Percentiles rank a stretch among this genome's conserved stretches.
phyloP scores from a whole-genome alignment of 2,888 invertebrate species.

The Andrena camellia region DNA sequence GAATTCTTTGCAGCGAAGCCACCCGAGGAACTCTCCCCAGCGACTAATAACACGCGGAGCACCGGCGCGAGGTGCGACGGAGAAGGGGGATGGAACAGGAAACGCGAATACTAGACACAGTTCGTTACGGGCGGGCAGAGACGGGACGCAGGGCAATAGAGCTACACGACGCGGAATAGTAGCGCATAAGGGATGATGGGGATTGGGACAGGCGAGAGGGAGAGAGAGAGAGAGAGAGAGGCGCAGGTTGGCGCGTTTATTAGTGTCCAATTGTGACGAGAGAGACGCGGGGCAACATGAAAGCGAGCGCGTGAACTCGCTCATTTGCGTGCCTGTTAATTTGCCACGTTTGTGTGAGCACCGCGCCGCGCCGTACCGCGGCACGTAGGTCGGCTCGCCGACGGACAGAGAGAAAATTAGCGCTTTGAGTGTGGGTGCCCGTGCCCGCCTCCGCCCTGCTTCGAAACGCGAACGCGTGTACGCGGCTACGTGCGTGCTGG shows the following conservation, averaged over 20 bases:
- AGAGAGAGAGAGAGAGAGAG: slow-evolving; percentile 20
- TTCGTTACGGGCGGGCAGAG: slow-evolving; percentile 8
- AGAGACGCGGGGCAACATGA: slow-evolving; percentile 74
- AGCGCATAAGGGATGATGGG: slow-evolving; percentile 33
- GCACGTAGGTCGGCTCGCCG: slow-evolving; percentile 61
- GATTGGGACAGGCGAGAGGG: slow-evolving; percentile 3
- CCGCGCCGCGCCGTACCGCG: slow-evolving; percentile 52
- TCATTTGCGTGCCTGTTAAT: slow-evolving; percentile 84
- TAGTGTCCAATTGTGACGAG: slow-evolving; percentile 83
- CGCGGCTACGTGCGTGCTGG: slow-evolving; percentile 57
- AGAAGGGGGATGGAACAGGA: background rate
- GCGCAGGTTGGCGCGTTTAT: slow-evolving; percentile 77
- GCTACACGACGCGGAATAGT: slow-evolving; percentile 6
- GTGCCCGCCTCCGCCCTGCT: slow-evolving; percentile 28
- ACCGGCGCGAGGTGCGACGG: background rate
- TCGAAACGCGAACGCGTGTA: slow-evolving; percentile 44
- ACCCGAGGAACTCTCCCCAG: background rate
- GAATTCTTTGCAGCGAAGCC: background rate
- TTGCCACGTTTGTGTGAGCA: slow-evolving; percentile 79
- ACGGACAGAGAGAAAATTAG: slow-evolving; percentile 79
- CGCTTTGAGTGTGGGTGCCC: slow-evolving; percentile 73
- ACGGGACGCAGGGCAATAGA: slow-evolving; percentile 6
- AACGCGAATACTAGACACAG: slow-evolving; percentile 3
- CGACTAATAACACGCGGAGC: background rate
- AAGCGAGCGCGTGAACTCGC: slow-evolving; percentile 82